These are phyloP conservation scores for Amniataba percoides DNA, from an alignment of 2,797 vertebrate genomes.

Conservation along the genomic window DNA sequence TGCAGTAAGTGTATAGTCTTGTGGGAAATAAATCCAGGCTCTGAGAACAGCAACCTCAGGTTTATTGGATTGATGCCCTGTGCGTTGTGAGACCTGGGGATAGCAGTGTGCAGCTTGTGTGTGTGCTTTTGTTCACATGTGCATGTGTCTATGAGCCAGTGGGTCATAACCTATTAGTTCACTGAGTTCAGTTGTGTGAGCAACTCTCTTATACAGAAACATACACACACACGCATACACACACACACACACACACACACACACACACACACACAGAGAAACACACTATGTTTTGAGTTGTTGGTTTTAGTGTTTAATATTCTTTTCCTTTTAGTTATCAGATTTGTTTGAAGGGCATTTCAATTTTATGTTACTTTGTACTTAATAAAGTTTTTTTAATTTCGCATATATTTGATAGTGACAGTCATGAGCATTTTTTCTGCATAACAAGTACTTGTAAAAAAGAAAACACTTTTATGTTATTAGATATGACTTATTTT, in stretches of 20 bases:
- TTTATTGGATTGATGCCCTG: constrained; percentile 75
- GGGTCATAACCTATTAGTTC: constrained; percentile 22
- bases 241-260: not conserved
- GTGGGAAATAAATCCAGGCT: constrained; percentile 78
- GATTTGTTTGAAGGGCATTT: not conserved
- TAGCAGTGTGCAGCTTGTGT: constrained; percentile 10
- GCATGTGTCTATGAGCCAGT: constrained; percentile 19
- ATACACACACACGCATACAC: not conserved
- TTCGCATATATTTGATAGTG: not conserved
- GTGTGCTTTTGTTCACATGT: constrained; percentile 21
- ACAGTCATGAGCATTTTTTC: no score
- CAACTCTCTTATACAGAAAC: constrained; percentile 2
- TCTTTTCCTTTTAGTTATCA: not conserved
- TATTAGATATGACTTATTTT: no score
- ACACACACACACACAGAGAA: not conserved
- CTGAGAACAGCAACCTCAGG: constrained; percentile 75
- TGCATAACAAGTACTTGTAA: not conserved
- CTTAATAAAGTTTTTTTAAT: not conserved
- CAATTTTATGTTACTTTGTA: not conserved
- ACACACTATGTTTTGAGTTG: not conserved
- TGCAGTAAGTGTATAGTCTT: constrained; percentile 64
- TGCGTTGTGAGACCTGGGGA: constrained; percentile 54
- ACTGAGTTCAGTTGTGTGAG: constrained; percentile 5
- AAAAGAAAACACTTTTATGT: not conserved
- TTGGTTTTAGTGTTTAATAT: not conserved